phyloP scores from a whole-genome alignment of 1,140 invertebrate genomes.

The Ceratoteleas bidentatus region DNA sequence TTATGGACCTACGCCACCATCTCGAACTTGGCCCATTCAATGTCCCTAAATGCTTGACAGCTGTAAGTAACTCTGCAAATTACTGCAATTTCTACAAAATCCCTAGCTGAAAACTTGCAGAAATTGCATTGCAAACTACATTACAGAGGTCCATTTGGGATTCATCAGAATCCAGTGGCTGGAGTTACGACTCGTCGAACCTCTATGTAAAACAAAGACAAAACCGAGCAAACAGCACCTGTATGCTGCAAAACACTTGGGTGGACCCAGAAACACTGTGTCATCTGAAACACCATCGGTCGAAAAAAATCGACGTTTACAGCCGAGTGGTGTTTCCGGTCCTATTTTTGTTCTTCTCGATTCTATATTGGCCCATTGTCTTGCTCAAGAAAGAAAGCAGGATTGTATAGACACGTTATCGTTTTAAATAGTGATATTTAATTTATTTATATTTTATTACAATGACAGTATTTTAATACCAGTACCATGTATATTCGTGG shows the following conservation, averaged over 20 bases:
- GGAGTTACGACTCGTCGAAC: slow-evolving; percentile 81
- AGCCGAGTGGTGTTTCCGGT: slow-evolving; percentile 87
- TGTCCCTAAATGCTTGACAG: slow-evolving; percentile 82
- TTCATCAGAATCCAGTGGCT: slow-evolving; percentile 83
- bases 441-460: too few relatives aligned
- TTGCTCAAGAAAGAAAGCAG: slow-evolving; percentile 83
- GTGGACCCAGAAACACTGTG: slow-evolving; percentile 71
- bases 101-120: slow-evolving; percentile 74
- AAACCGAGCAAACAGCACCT: slow-evolving; percentile 67
- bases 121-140: too few relatives aligned
- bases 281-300: slow-evolving; percentile 64
- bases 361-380: slow-evolving; percentile 88
- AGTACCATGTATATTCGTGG: too few relatives aligned
- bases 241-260: slow-evolving; percentile 74
- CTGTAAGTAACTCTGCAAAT: slow-evolving; percentile 77
- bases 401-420: slow-evolving; percentile 12
- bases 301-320: slow-evolving; percentile 74
- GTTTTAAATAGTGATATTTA: too few relatives aligned
- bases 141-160: slow-evolving; percentile 84
- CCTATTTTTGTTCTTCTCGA: slow-evolving; percentile 87
- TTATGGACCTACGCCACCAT: slow-evolving; percentile 87
- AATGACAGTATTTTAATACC: too few relatives aligned
- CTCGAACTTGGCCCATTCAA: slow-evolving; percentile 78
- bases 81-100: neutral
- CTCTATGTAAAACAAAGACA: slow-evolving; percentile 61